These are phyloP conservation scores for Philypnodon macrostomus DNA, from an alignment of 2,797 vertebrate species.

Conservation along the genomic window DNA sequence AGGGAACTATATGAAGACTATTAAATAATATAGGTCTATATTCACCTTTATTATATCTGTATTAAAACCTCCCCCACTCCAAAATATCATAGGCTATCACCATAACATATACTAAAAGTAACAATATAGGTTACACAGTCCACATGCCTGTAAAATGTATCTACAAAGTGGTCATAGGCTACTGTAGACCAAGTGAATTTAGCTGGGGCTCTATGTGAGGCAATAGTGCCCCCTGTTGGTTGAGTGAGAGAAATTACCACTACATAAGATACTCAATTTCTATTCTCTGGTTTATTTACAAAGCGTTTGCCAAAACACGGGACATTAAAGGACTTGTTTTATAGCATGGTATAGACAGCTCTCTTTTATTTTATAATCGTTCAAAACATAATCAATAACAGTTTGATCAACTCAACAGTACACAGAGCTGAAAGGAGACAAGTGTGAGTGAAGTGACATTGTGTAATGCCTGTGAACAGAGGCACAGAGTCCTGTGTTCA, in stretches of 20 bases:
- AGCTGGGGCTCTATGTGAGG: neutral
- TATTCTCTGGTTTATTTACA: no score
- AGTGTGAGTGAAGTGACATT: no score
- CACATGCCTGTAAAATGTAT: neutral
- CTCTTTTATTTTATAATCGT: no score
- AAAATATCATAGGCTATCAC: conserved; percentile 2
- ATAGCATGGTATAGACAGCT: no score
- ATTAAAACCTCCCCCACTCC: conserved; percentile 5
- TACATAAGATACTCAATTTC: no score
- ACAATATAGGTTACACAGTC: neutral
- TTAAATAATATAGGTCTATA: conserved; percentile 6
- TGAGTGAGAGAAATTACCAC: neutral
- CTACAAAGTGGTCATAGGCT: neutral
- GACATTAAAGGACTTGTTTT: no score
- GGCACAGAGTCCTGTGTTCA: no score
- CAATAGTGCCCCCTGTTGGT: conserved; percentile 42
- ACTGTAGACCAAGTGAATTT: neutral
- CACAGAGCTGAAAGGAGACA: no score
- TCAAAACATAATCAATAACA: no score
- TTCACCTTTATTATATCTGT: conserved; percentile 2
- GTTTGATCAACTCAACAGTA: no score
- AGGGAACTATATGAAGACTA: conserved; percentile 9
- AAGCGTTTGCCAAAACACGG: no score
- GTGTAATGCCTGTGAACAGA: no score
- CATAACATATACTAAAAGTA: neutral